Evolutionary conservation across 2,797 vertebrate genomes (phyloP), one percentile per base, ranked within the genome.

Genomic region (Selene dorsalis): DNA sequence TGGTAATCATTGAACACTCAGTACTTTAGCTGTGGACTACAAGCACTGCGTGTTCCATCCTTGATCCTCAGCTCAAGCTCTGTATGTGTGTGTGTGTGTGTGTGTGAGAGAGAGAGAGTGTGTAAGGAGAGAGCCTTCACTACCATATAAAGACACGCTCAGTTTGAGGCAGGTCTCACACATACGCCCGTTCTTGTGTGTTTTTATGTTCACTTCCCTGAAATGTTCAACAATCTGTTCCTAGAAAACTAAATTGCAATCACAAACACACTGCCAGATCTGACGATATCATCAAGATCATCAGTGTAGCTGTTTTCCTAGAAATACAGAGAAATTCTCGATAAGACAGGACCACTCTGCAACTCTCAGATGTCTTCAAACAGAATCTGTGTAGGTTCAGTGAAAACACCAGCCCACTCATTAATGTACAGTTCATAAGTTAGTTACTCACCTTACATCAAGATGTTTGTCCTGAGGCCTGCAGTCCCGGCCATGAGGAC

Each of bases 131-230:
- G 58, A 48, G 64, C 58, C 74, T 68, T 69, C 17, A 80, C 68
- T 59, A 73, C 86, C 84, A 85, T 90, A 87, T 88, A 90, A 88
- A 85, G 84, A 63, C 48, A 66, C 47, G 32, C 14, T 45, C 52
- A 32, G 38, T 26, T 22, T 6, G 47, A 41, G 47, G 47, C 30
- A 35, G 12, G 20, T 60, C 32, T 22, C 35, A 3, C 35, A 22
- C 32, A 38, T 65, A 60, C 35, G 22, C 48, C 52, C 57, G 17
- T 64, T 20, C 35, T 65, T 22, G 18, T 30, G 17, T 64, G 48
- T 32, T 47, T 48, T 48, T 48, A 48, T 48, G 45, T 48, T 8
- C 45, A 4, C 41, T 48, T 48, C 45, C 20, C 45, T 3, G 45
- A 48, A 48, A 20, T n/a, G 18, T 48, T 58, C 18, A 22, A 69